Base-by-base conservation (phyloP, 1,140 invertebrate species). In the Scylla paramamosain region DNA sequence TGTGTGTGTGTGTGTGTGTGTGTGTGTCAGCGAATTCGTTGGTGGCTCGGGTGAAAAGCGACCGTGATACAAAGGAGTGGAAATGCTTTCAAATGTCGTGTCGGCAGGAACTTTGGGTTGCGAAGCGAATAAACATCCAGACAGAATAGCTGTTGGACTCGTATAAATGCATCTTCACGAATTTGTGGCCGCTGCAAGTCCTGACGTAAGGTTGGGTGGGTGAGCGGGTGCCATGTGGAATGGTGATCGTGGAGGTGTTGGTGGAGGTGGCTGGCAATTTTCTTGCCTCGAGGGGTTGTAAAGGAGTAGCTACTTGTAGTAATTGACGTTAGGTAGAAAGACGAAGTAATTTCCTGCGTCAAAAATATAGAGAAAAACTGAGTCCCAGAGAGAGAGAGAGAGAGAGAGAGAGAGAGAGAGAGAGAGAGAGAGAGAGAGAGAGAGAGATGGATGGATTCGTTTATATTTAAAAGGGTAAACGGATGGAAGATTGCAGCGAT, bases 81-180 rank as follows among this genome's bases (percentile, higher is more conserved):
- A 77, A 77, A 77, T 25, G 67, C 67, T 77, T 77, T 77, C 67
- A 77, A 77, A 77, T 77, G 67, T 77, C 67, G 67, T 77, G 67
- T 77, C 52, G 20, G 67, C 20, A 20, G 67, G 67, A 77, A 77
- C 67, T 77, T 77, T 77, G 67, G 67, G 67, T 20, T n/a, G 20
- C 67, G 25, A 25, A n/a, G 67, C 1, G 67, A 77, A 77, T 77
- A 77, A 77, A 77, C 67, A 77, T 77, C 20, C 25, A n/a, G 67
- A 77, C 67, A n/a, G 67, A 77, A 77, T 77, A 77, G 67, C n/a
- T 12, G 67, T 77, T 77, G 67, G 67, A 77, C 67, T 77, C 67
- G 67, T 77, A 77, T 77, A 25, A 77, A 77, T 77, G 25, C 67
- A 77, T 77, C 67, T n/a, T n/a, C 67, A 0, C 20, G 67, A 77